These are phyloP conservation scores for Bombus waltoni DNA, from an alignment of 1,140 invertebrate genomes.

Conservation along the genomic window DNA sequence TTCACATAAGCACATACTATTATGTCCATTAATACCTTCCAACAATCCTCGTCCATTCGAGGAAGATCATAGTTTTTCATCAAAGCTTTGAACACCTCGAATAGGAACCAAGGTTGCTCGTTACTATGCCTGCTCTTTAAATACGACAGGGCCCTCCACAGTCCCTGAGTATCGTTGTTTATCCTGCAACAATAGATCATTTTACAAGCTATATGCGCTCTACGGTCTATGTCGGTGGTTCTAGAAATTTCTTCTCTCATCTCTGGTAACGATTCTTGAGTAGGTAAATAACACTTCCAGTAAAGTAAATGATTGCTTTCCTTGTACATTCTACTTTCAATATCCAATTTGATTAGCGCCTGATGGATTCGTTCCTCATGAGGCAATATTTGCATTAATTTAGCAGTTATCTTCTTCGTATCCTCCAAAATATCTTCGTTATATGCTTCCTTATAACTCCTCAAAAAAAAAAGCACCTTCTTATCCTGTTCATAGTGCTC, in stretches of 20 bases:
- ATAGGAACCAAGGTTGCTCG: slow-evolving; percentile 59
- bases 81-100: slow-evolving; percentile 44
- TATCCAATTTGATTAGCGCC: slow-evolving; percentile 62
- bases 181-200: slow-evolving; percentile 72
- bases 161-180: slow-evolving; percentile 67
- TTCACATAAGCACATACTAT: slow-evolving; percentile 57
- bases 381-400: slow-evolving; percentile 64
- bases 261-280: slow-evolving; percentile 60
- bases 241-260: slow-evolving; percentile 67
- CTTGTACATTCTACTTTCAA: rapidly evolving
- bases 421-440: slow-evolving; percentile 54
- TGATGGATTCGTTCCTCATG: slow-evolving; percentile 65
- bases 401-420: slow-evolving; percentile 37
- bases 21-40: slow-evolving; percentile 60
- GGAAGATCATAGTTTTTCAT: slow-evolving; percentile 49
- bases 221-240: slow-evolving; percentile 10
- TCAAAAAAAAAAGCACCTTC: slow-evolving; percentile 52
- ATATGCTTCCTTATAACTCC: slow-evolving; percentile 67
- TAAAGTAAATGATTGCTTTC: neutral
- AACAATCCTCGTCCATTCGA: slow-evolving; percentile 34
- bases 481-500: slow-evolving; percentile 63
- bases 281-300: slow-evolving; percentile 74
- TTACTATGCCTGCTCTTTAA: slow-evolving; percentile 68
- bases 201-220: slow-evolving; percentile 48
- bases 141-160: slow-evolving; percentile 68